These are phyloP conservation scores for Gnathonemus echidnorhynchus DNA, from an alignment of 2,113 vertebrate species.

Conservation along the genomic window DNA sequence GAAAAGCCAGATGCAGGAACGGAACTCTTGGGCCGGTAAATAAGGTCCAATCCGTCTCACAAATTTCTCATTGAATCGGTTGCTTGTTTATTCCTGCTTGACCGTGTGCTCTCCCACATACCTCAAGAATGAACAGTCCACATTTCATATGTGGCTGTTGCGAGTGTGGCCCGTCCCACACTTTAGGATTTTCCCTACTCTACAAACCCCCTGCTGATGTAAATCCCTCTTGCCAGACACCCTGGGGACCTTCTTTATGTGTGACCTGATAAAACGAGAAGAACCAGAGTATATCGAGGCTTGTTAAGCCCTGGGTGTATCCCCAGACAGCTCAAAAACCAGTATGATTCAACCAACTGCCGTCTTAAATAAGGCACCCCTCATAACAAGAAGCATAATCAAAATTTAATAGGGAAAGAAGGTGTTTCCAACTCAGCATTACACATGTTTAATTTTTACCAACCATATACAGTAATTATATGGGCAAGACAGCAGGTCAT, in stretches of 20 bases:
- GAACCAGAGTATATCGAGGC: background rate
- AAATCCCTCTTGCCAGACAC: background rate
- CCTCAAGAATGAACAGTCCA: background rate
- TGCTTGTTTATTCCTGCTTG: background rate
- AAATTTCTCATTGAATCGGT: background rate
- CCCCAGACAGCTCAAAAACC: background rate
- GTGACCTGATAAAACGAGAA: background rate
- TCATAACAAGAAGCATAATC: constrained; percentile 25
- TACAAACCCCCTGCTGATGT: background rate
- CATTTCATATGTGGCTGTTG: background rate
- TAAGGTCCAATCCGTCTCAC: background rate
- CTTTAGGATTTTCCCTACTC: background rate
- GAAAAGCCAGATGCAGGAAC: background rate
- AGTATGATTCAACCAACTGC: background rate
- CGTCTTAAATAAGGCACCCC: constrained; percentile 26
- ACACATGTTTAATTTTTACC: background rate
- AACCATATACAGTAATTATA: background rate
- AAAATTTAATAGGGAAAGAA: constrained; percentile 23
- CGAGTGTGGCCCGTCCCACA: background rate
- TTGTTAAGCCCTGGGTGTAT: background rate
- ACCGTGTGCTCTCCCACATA: background rate
- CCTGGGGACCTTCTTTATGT: background rate
- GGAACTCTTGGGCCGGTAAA: background rate
- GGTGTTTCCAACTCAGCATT: constrained; percentile 20
- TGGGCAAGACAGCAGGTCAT: constrained; percentile 1